Conservation (phyloP, 2,797 vertebrate genomes). For the Vireo griseus region DNA sequence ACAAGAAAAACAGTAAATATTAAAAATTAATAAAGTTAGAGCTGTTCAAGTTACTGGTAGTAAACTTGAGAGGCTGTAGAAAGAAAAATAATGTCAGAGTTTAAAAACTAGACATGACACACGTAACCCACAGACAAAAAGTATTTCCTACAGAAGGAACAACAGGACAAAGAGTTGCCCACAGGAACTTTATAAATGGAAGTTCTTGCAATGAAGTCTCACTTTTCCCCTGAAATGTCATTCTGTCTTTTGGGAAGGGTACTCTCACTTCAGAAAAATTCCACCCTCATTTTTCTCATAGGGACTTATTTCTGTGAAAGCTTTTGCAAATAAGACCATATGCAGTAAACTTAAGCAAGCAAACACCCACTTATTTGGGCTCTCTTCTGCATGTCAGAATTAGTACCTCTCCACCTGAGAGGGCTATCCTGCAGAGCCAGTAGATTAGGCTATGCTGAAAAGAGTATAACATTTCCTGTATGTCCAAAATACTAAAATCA, state of each 20-base stretch:
- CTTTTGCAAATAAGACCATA: not conserved
- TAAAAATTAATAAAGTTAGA: not conserved
- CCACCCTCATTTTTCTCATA: not conserved
- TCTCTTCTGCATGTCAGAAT: not conserved
- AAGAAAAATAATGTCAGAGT: not conserved
- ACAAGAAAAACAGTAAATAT: not conserved
- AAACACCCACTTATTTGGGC: fast-evolving
- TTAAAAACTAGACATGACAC: not conserved
- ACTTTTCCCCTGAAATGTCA: not conserved
- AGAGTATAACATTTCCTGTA: not conserved
- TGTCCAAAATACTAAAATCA: not conserved
- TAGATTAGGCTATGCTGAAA: not conserved
- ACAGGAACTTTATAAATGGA: not conserved
- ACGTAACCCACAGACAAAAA: not conserved
- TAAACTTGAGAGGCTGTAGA: not conserved
- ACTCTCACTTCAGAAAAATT: not conserved
- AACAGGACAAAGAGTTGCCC: not conserved
- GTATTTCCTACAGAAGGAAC: not conserved
- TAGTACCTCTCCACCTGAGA: not conserved
- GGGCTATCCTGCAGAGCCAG: not conserved
- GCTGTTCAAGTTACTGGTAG: not conserved
- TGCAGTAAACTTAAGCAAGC: not conserved
- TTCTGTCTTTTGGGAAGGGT: not conserved
- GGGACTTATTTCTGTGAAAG: not conserved
- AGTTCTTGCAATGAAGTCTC: not conserved